Evolutionary conservation across 2,113 vertebrate genomes (phyloP).

Genomic region (Tichodroma muraria): DNA sequence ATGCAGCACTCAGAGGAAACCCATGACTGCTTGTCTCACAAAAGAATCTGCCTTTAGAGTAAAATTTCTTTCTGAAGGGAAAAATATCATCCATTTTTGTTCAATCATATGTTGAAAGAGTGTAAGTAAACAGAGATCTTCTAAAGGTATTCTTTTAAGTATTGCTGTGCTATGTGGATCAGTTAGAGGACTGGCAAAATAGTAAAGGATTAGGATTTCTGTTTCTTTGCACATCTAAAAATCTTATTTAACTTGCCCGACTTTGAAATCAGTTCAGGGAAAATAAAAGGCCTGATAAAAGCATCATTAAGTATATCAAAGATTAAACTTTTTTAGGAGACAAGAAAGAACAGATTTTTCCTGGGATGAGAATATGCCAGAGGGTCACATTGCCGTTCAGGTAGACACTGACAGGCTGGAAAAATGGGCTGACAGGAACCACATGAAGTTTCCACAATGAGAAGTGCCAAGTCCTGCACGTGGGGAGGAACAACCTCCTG

Average conservation of each 20-base stretch:
- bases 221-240: not conserved
- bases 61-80: not conserved
- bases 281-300: conserved; percentile 14
- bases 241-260: conserved; percentile 13
- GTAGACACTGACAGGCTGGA: not conserved
- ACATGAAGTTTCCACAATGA: not conserved
- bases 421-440: not conserved
- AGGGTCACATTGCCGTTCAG: not conserved
- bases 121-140: conserved; percentile 29
- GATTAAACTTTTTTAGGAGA: not conserved
- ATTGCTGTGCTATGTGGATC: not conserved
- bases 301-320: not conserved
- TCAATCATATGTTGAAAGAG: conserved; percentile 6
- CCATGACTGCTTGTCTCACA: not conserved
- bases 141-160: conserved; percentile 14
- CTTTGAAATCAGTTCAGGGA: not conserved
- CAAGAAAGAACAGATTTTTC: not conserved
- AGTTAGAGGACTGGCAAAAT: not conserved
- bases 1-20: not conserved
- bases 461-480: not conserved
- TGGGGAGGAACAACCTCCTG: not conserved
- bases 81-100: not conserved
- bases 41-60: not conserved
- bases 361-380: not conserved
- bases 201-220: not conserved